Evolutionary conservation across 2,113 vertebrate species (phyloP), one percentile per base, ranked within the genome.

Genomic region (Chaetura pelagica): DNA sequence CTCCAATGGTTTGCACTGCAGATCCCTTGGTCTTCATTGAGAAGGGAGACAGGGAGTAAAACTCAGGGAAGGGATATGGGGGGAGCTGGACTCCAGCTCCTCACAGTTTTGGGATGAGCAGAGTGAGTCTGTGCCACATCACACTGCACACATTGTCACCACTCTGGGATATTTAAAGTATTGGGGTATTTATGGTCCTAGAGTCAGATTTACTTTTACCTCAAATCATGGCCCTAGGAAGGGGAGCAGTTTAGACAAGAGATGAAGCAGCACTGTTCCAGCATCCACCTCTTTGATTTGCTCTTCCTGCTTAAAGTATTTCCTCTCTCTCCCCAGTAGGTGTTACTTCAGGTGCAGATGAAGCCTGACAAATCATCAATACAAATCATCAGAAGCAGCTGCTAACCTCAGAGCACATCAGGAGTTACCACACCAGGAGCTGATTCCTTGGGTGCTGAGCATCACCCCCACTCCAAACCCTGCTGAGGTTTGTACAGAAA

Each of bases 1-100:
- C 29, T 46, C 48, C 79, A 24, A 1, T 1, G 1, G 27, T 32
- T 35, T 40, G 63, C 0, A 0, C 0, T 19, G 42, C 57, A 32
- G 71, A n/a, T 32, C 6, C 79, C 57, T 35, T 0, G 0, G 21
- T 44, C 20, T 17, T 21, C 2, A 0, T 4, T 3, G 32, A 78
- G 66, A 32, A 30, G 32, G 46, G 52, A 46, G 32, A 35, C 40
- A 35, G n/a, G 16, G 57, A 71, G 9, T 15, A 52, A 40, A 40
- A 10, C 9, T 35, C 76, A 1, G 1, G 38, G 27, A 19, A n/a
- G 20, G n/a, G 49, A 17, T 44, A 1, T 15, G 18, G 13, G 19
- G 61, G 42, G n/a, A 71, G 21, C 16, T 4, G 7, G 32, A 9
- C 29, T 49, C 15, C 21, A 32, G 67, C 67, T 87, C 34, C 68